These are phyloP conservation scores for Papilio demoleus DNA, from an alignment of 2,888 invertebrate genomes.

Conservation along the genomic window DNA sequence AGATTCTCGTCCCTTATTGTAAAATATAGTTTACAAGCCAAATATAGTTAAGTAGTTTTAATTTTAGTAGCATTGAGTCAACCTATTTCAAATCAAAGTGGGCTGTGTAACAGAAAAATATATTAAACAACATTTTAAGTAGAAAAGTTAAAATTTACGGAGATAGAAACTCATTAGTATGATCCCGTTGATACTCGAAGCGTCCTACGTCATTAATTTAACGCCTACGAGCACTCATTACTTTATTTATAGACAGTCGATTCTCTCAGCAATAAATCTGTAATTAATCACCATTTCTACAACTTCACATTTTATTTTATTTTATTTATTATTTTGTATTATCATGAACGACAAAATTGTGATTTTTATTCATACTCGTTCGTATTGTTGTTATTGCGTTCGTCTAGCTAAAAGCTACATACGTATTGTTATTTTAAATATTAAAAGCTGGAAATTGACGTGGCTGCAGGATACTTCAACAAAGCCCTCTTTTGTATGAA, in stretches of 20 bases:
- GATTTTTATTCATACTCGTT: neutral
- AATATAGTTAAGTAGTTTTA: neutral
- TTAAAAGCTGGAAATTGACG: neutral
- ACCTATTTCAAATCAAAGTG: neutral
- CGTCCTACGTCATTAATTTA: conserved; percentile 21
- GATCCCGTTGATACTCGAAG: conserved; percentile 14
- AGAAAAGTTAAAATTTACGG: neutral
- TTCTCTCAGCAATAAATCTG: neutral
- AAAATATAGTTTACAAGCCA: no score
- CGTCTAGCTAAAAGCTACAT: neutral
- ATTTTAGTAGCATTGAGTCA: neutral
- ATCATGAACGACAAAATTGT: neutral
- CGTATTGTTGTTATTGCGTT: neutral
- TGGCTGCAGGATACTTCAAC: neutral
- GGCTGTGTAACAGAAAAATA: neutral
- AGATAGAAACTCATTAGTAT: conserved; percentile 7
- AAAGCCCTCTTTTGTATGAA: conserved; percentile 2
- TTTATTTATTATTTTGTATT: neutral
- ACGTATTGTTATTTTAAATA: conserved; percentile 4
- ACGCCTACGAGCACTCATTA: conserved; percentile 21
- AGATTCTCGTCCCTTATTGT: no score
- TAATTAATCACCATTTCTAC: conserved; percentile 18
- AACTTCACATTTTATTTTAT: neutral
- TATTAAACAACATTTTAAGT: neutral
- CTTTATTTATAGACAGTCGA: conserved; percentile 11